Evolutionary conservation across 1,140 invertebrate genomes (phyloP).

Genomic region (Drosophila nikananu): DNA sequence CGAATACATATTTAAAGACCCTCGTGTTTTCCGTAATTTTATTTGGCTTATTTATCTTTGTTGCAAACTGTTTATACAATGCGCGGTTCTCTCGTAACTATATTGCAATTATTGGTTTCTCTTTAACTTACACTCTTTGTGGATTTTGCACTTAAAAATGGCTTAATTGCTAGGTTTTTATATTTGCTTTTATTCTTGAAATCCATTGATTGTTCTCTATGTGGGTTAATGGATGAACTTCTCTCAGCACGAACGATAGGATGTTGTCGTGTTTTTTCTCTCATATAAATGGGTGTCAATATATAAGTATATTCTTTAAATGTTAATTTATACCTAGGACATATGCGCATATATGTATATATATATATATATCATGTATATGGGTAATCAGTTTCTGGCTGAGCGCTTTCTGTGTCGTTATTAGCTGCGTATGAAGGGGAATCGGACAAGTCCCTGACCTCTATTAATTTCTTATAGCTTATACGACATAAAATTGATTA

Average conservation of each 20-base stretch:
- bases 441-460: conserved; percentile 47
- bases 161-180: conserved; percentile 62
- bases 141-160: conserved; percentile 69
- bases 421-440: conserved; percentile 35
- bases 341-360: conserved; percentile 62
- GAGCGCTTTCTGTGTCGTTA: conserved; percentile 18
- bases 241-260: conserved; percentile 9
- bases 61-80: conserved; percentile 73
- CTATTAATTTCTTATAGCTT: conserved; percentile 49
- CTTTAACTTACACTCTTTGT: conserved; percentile 24
- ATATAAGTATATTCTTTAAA: conserved; percentile 61
- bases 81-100: conserved; percentile 44
- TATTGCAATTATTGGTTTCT: conserved; percentile 62
- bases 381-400: conserved; percentile 68
- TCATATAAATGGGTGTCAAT: conserved; percentile 37
- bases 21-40: conserved; percentile 44
- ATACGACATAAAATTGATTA: conserved; percentile 13
- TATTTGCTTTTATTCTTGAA: conserved; percentile 63
- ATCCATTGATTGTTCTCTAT: conserved; percentile 69
- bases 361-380: conserved; percentile 46
- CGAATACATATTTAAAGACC: neutral
- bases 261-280: conserved; percentile 10
- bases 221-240: conserved; percentile 38
- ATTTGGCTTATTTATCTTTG: conserved; percentile 81
- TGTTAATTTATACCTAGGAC: conserved; percentile 72